phyloP scores from a whole-genome alignment of 1,140 invertebrate genomes.

The Zaprionus taronus region DNA sequence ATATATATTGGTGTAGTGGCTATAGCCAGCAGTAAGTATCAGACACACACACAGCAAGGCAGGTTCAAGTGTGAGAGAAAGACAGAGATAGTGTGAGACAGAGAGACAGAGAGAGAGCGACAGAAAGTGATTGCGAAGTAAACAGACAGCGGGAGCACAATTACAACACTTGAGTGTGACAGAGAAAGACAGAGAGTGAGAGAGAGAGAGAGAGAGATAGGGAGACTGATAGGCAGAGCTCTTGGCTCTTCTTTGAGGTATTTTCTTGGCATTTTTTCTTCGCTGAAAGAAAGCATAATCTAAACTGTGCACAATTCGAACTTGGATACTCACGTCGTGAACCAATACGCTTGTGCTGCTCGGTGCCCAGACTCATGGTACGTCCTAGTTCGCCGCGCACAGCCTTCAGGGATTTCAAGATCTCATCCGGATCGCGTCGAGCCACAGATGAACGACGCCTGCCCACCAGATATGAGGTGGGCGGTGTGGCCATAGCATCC shows the following conservation, averaged over 20 bases:
- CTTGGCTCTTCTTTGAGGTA: not conserved
- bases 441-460: constrained; percentile 91
- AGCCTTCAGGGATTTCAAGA: constrained; percentile 90
- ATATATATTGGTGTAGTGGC: constrained; percentile 27
- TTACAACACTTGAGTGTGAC: constrained; percentile 4
- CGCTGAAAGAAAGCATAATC: constrained; percentile 5
- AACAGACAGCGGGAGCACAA: constrained; percentile 2
- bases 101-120: constrained; percentile 28
- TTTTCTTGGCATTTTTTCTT: not conserved
- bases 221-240: not conserved
- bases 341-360: constrained; percentile 85
- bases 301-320: constrained; percentile 1
- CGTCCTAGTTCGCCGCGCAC: constrained; percentile 91
- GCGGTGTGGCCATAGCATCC: constrained; percentile 85
- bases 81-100: constrained; percentile 17
- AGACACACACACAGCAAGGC: constrained; percentile 53
- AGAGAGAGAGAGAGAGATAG: constrained; percentile 19
- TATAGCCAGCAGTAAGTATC: constrained; percentile 17
- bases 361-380: constrained; percentile 90
- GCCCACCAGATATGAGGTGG: constrained; percentile 87
- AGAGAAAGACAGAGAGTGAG: constrained; percentile 22
- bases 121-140: constrained; percentile 3
- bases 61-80: constrained; percentile 20
- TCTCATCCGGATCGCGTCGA: constrained; percentile 92
- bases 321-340: constrained; percentile 87